Evolutionary conservation across 2,113 vertebrate species (phyloP).

Genomic region (Phyllopteryx taeniolatus): DNA sequence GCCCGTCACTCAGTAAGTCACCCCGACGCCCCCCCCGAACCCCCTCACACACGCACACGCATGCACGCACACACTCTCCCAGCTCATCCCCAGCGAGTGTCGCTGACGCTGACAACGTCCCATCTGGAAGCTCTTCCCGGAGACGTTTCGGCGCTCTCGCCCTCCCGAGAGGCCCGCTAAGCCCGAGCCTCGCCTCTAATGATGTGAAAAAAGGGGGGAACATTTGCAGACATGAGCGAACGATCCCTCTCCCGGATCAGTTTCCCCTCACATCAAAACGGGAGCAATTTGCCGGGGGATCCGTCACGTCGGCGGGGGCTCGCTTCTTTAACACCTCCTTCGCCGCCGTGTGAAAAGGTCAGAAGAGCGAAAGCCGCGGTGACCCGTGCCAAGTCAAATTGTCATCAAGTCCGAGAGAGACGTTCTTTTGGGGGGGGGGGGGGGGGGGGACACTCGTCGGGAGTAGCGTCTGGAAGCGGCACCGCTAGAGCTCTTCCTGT

Average conservation of each 20-base stretch:
- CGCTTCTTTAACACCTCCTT: constrained; percentile 46
- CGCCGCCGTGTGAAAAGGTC: constrained; percentile 24
- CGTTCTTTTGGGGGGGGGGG: not conserved
- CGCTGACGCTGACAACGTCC: constrained; percentile 63
- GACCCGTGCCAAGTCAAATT: not conserved
- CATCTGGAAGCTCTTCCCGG: constrained; percentile 71
- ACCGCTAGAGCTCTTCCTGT: not conserved
- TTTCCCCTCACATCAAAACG: constrained; percentile 43
- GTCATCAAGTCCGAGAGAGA: not conserved
- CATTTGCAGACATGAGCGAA: constrained; percentile 36
- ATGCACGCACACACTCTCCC: not conserved
- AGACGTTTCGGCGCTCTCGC: constrained; percentile 53
- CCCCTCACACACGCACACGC: not conserved
- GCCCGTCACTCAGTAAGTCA: constrained; percentile 46
- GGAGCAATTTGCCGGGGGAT: constrained; percentile 32
- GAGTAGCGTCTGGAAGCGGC: not conserved
- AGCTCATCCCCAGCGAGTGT: constrained; percentile 37
- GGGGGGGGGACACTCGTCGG: not conserved
- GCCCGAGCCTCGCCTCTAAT: constrained; percentile 50
- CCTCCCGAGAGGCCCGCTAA: constrained; percentile 45
- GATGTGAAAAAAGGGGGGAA: constrained; percentile 41
- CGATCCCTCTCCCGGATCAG: constrained; percentile 27
- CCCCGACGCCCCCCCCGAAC: not conserved
- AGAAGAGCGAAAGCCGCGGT: constrained; percentile 19
- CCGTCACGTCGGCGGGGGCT: not conserved